phyloP scores from a whole-genome alignment of 1,140 invertebrate species.

The Leptonema lineaticorne region DNA sequence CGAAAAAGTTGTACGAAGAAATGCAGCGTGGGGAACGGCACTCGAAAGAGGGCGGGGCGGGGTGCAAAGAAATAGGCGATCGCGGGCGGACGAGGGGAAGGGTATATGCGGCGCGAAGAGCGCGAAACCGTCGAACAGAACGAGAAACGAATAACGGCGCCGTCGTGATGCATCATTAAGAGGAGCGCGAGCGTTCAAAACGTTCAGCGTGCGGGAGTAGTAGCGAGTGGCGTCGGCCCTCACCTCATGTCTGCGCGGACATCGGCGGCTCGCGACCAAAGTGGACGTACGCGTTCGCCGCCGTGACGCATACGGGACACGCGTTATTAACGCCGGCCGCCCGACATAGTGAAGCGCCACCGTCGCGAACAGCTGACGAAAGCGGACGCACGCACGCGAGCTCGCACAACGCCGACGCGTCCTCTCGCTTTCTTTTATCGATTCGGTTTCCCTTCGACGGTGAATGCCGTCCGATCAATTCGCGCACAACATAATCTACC shows the following conservation, averaged over 20 bases:
- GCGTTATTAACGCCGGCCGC: too few relatives aligned
- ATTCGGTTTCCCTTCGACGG: too few relatives aligned
- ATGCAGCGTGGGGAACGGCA: neutral
- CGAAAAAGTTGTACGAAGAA: neutral
- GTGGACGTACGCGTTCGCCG: neutral
- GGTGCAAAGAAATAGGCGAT: neutral
- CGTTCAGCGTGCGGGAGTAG: neutral
- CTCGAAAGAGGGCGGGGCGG: neutral
- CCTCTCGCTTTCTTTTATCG: neutral
- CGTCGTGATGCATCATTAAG: neutral
- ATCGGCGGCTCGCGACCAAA: neutral
- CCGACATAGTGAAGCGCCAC: neutral
- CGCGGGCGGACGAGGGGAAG: neutral
- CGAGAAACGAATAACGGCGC: neutral
- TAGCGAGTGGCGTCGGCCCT: neutral
- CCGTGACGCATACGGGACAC: too few relatives aligned
- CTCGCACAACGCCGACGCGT: neutral
- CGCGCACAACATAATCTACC: too few relatives aligned
- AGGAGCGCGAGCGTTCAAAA: neutral
- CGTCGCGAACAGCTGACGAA: constrained; percentile 1
- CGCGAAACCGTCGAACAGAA: neutral
- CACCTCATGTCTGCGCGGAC: neutral
- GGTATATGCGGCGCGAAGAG: neutral
- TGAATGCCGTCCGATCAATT: too few relatives aligned
- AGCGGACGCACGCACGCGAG: neutral